Base-by-base conservation (phyloP, 2,113 vertebrate species). In the Cyprinodon variegatus region DNA sequence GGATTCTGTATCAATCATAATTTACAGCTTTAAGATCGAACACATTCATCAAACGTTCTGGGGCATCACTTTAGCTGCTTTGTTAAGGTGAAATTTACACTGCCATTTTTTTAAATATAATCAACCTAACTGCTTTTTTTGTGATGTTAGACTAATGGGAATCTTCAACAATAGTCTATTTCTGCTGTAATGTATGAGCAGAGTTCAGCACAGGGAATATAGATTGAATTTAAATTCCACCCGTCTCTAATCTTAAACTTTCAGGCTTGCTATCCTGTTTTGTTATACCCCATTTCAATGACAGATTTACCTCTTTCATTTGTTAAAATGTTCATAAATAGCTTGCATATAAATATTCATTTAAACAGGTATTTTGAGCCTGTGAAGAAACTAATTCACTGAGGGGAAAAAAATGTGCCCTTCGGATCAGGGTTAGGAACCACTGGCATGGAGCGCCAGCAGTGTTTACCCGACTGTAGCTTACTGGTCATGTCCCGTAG, bases 401-500 rank as follows among this genome's bases (percentile, higher is more conserved):
- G 17, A 57, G 17, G 50, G n/a, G 20, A n/a, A n/a, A 57, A n/a
- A 29, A 29, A 29, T 29, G 29, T 57, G 20, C 17, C 1, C 50
- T 57, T 2, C 20, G 17, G 50, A n/a, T 20, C 50, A 57, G 20
- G 17, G 17, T 57, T 57, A 20, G 17, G 17, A 57, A 57, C 7
- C 50, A 57, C 20, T n/a, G 17, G 6, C 8, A n/a, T 57, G 65
- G 82, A 78, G 77, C 68, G 74, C 76, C 78, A 75, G 74, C 57
- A 77, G 67, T 72, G 77, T 63, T 74, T 75, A 72, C 59, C 71
- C 69, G 72, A 22, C 72, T 86, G 78, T 72, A 70, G 77, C 37
- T 45, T 74, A 86, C 84, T 87, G 86, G 83, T 89, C 83, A 84
- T 91, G 88, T 81, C 89, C 92, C 64, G 69, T 46, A 82, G 82